Percentiles rank a stretch among this genome's conserved stretches.
Conservation (phyloP, 2,888 invertebrate genomes). For the Drosophila austrosaltans region DNA sequence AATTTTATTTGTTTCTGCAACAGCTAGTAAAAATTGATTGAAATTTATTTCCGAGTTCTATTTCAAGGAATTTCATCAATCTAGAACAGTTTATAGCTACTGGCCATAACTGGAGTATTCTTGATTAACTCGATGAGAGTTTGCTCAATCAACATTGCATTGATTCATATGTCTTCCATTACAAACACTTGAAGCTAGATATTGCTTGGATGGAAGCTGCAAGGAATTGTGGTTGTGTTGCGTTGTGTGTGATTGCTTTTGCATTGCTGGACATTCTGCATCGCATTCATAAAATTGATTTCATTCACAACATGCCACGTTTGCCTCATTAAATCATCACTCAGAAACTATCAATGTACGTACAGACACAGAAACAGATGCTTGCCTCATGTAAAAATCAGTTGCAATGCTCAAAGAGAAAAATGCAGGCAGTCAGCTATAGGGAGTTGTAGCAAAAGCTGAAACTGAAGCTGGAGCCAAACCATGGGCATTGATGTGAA, state of each 20-base stretch:
- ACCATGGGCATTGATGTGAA: neutral
- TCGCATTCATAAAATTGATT: slow-evolving; percentile 75
- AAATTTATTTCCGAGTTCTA: neutral
- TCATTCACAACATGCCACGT: slow-evolving; percentile 80
- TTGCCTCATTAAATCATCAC: slow-evolving; percentile 79
- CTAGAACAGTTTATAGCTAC: neutral
- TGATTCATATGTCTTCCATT: slow-evolving; percentile 71
- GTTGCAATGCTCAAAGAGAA: slow-evolving; percentile 51
- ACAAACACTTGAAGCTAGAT: slow-evolving; percentile 58
- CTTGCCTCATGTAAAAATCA: slow-evolving; percentile 69
- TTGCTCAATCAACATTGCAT: slow-evolving; percentile 71
- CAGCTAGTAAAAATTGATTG: neutral
- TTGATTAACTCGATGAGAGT: neutral
- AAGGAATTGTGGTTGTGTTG: slow-evolving; percentile 20
- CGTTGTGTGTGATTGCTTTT: slow-evolving; percentile 26
- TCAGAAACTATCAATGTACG: slow-evolving; percentile 77
- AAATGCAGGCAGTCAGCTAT: slow-evolving; percentile 60
- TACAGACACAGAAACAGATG: slow-evolving; percentile 37
- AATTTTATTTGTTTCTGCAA: neutral
- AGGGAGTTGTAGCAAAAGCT: slow-evolving; percentile 1
- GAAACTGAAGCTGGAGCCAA: neutral
- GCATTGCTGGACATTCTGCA: slow-evolving; percentile 61
- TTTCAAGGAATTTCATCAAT: slow-evolving; percentile 4
- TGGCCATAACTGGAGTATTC: slow-evolving; percentile 7
- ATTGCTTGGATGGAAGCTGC: slow-evolving; percentile 20